Evolutionary conservation across 2,888 invertebrate genomes (phyloP).

Genomic region (Magallana nippona): DNA sequence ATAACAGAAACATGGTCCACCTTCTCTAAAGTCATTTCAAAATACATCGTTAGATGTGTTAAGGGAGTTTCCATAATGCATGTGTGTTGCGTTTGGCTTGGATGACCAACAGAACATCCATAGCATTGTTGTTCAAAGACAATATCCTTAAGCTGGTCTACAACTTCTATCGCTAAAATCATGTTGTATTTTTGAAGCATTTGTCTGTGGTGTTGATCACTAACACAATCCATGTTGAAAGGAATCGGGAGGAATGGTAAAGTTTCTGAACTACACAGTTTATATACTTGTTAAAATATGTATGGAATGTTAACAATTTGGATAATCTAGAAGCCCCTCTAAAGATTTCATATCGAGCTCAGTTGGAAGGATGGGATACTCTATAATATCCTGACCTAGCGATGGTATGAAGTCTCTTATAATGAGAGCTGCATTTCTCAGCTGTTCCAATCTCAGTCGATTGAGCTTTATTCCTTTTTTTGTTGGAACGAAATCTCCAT

Average conservation of each 20-base stretch:
- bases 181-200: background rate
- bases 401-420: too few relatives aligned
- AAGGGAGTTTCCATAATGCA: constrained; percentile 44
- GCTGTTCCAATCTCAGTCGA: too few relatives aligned
- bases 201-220: background rate
- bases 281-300: background rate
- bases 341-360: background rate
- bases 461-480: background rate
- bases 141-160: background rate
- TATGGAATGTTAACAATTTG: background rate
- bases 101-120: constrained; percentile 50
- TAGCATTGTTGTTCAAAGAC: constrained; percentile 47
- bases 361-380: too few relatives aligned
- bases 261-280: background rate
- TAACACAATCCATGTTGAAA: background rate
- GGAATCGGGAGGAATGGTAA: background rate
- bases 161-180: background rate
- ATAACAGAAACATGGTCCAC: constrained; percentile 35
- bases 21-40: constrained; percentile 28
- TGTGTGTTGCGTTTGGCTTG: constrained; percentile 49
- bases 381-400: too few relatives aligned
- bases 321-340: background rate
- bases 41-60: constrained; percentile 42
- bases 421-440: too few relatives aligned
- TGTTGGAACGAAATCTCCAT: background rate